phyloP scores from a whole-genome alignment of 2,113 vertebrate genomes.

The Pangasianodon hypophthalmus region DNA sequence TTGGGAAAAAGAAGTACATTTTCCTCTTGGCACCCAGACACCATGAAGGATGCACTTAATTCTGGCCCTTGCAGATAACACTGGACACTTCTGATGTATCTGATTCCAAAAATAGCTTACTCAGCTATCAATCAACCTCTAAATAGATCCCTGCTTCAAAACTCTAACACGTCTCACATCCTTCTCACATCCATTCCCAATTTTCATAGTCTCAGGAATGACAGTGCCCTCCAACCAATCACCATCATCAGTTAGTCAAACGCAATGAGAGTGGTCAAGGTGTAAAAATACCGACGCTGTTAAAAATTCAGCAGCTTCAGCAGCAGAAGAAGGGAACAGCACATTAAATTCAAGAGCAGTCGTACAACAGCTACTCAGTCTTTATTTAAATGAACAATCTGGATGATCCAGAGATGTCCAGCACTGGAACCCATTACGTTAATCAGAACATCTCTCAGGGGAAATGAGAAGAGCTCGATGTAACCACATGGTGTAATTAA shows the following conservation, averaged over 20 bases:
- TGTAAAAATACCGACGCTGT: constrained; percentile 68
- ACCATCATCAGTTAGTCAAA: constrained; percentile 28
- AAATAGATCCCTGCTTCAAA: neutral
- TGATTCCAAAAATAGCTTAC: constrained; percentile 3
- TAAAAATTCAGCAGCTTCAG: constrained; percentile 62
- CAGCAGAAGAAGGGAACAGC: neutral
- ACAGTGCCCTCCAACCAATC: constrained; percentile 20
- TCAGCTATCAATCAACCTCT: neutral
- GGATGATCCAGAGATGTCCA: neutral
- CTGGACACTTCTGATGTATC: constrained; percentile 22
- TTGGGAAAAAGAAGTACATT: neutral
- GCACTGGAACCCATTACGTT: neutral
- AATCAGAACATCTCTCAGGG: constrained; percentile 21
- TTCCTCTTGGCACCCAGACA: neutral
- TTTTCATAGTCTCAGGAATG: neutral
- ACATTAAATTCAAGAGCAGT: neutral
- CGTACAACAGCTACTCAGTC: neutral
- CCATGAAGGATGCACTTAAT: neutral
- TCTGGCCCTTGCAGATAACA: neutral
- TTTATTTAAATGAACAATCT: neutral
- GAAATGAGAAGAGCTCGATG: constrained; percentile 3
- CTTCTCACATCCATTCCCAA: neutral
- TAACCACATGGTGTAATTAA: constrained; percentile 14
- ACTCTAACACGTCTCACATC: neutral
- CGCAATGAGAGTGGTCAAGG: constrained; percentile 47